Base-by-base conservation (phyloP, 2,113 vertebrate genomes). In the Oreochromis tanganicae region DNA sequence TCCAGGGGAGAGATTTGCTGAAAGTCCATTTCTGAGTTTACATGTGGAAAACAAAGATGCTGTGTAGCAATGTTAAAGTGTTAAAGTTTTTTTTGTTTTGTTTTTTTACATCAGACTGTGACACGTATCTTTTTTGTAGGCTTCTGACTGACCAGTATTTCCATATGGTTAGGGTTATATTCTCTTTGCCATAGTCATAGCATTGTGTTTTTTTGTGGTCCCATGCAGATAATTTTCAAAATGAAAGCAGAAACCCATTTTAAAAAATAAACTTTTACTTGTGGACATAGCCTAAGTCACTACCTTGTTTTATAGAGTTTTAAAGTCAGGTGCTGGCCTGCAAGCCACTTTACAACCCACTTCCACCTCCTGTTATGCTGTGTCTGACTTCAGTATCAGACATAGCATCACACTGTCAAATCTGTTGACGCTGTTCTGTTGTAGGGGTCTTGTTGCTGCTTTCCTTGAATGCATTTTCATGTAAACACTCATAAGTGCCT, bases 241-340 rank as follows among this genome's bases (percentile, higher is more conserved):
- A 38, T 38, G 34, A 66, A 66, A 66, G 32, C 61, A 68, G 34
- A 68, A 38, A 68, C 32, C 34, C 10, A n/a, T 68, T 66, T 21
- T 0, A 21, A 68, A 32, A 66, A 38, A 38, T 19, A 0, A 21
- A 11, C 61, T n/a, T 66, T 36, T 66, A 36, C 19, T 4, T 66
- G 34, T 66, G 61, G 34, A 21, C 19, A 38, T 38, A 68, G 61
- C 61, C 32, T 36, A 36, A 36, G 32, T 38, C 17, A 66, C 32
- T 66, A 66, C 9, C 61, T 66, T 36, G 32, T 66, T 66, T 66
- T 66, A 36, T 11, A 12, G 59, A 63, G 32, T 36, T 55, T 34
- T 63, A 63, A 63, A 63, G 59, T 61, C 29, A 61, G 59, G 59
- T 61, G 5, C 59, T 34, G 59, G 59, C 59, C 29, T 63, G 29